Evolutionary conservation across 92 coral and sea anemone genomes (phyloP).

Genomic region (Chrysogorgia sp.): DNA sequence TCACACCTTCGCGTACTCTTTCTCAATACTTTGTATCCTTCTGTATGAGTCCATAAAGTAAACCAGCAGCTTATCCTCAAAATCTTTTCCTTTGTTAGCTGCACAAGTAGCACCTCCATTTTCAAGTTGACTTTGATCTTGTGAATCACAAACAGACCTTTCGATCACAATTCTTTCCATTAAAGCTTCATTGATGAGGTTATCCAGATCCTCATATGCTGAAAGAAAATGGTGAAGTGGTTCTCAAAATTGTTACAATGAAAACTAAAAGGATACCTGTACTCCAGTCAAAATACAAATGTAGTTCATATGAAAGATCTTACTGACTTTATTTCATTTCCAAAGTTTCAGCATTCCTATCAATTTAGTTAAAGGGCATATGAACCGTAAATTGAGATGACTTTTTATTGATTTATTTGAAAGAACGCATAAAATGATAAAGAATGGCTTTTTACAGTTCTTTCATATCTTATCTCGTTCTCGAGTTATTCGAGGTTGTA

Average conservation of each 20-base stretch:
- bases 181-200: constrained; percentile 65
- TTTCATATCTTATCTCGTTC: no score
- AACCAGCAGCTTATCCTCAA: constrained; percentile 34
- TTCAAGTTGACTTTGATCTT: constrained; percentile 33
- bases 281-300: no score
- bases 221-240: not conserved
- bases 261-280: not conserved
- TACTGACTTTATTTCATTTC: no score
- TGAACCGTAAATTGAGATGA: no score
- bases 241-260: no score
- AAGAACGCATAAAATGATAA: no score
- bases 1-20: constrained; percentile 69
- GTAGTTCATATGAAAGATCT: no score
- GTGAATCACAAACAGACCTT: not conserved
- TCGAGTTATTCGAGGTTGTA: no score
- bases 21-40: constrained; percentile 58
- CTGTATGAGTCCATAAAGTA: constrained; percentile 72
- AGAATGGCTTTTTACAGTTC: no score
- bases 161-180: constrained; percentile 66
- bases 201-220: constrained; percentile 59
- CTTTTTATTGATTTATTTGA: no score
- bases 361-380: no score
- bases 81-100: constrained; percentile 4
- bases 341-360: no score
- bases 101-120: constrained; percentile 64